Evolutionary conservation across 2,888 invertebrate species (phyloP).

Genomic region (Nebria brevicollis): DNA sequence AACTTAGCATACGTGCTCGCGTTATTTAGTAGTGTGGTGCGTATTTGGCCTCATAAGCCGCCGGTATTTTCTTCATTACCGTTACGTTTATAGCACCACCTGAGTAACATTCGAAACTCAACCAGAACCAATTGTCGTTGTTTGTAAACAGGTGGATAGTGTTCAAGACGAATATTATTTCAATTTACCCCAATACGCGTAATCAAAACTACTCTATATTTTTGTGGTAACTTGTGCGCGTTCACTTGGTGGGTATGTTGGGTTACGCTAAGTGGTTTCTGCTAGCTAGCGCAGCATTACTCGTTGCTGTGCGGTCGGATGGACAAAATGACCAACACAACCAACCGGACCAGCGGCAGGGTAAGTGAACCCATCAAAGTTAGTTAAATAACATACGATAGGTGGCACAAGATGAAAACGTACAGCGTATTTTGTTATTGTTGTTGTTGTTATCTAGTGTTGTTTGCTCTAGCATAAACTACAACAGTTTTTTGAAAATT

Average conservation of each 20-base stretch:
- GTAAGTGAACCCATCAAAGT: constrained; percentile 53
- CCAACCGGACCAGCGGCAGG: constrained; percentile 55
- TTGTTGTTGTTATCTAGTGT: not conserved
- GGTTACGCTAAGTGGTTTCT: constrained; percentile 67
- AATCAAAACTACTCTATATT: not conserved
- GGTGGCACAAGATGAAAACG: not conserved
- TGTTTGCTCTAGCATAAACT: not conserved
- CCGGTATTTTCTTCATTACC: not conserved
- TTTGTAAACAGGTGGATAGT: not conserved
- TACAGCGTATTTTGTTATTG: not conserved
- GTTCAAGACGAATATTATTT: not conserved
- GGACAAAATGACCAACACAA: constrained; percentile 59
- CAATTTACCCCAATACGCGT: not conserved
- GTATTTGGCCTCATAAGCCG: not conserved
- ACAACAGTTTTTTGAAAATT: not conserved
- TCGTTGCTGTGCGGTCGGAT: constrained; percentile 68
- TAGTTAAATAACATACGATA: constrained; percentile 4
- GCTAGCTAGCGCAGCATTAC: constrained; percentile 64
- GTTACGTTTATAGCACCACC: not conserved
- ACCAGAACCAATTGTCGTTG: not conserved
- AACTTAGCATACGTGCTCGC: not conserved
- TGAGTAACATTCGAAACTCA: not conserved
- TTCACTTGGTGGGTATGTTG: constrained; percentile 53
- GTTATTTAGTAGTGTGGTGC: not conserved
- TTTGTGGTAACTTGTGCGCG: not conserved